Base-by-base conservation (phyloP, 2,888 invertebrate species). In the Cheiracanthium punctorium region DNA sequence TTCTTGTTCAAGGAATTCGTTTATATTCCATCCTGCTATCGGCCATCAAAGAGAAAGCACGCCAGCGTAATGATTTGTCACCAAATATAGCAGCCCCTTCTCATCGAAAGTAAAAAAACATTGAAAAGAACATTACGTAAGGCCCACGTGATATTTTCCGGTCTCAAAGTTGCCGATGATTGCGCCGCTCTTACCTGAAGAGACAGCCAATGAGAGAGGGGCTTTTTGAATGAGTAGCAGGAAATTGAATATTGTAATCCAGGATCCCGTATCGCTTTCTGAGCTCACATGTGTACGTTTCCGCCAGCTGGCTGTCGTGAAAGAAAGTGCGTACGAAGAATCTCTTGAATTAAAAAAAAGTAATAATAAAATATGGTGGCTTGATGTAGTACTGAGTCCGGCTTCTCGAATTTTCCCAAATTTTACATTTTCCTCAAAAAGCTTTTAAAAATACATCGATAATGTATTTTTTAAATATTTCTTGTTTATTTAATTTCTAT, bases 171-270 rank as follows among this genome's bases (percentile, higher is more conserved):
- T 73, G 67, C 75, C 77, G 77, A 71, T 65, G 79, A 84, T 79
- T 79, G 79, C 79, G 58, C 58, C 24, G 1, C 24, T 58, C 28
- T 73, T 58, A 41, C 64, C 64, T 82, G 52, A 29, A n/a, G 20
- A 7, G 43, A 10, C 33, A 29, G 24, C 84, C 84, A 85, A 84
- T 85, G 52, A 24, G 41, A 64, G 8, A 8, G 0, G 12, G 37
- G 67, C 5, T 69, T 85, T 85, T 85, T 69, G 79, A 85, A 85
- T 52, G 74, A 64, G 74, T 24, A 64, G 74, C 79, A 73, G 77
- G 84, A 85, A 85, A 85, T 79, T 74, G 84, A 74, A 77, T 79
- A 72, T 79, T 52, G 77, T 74, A 58, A 75, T 37, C 17, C 32
- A 69, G 32, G 58, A 43, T 41, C 72, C 52, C 73, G 74, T 85